phyloP scores from a whole-genome alignment of 2,888 invertebrate genomes.

The Luperina nickerlii region DNA sequence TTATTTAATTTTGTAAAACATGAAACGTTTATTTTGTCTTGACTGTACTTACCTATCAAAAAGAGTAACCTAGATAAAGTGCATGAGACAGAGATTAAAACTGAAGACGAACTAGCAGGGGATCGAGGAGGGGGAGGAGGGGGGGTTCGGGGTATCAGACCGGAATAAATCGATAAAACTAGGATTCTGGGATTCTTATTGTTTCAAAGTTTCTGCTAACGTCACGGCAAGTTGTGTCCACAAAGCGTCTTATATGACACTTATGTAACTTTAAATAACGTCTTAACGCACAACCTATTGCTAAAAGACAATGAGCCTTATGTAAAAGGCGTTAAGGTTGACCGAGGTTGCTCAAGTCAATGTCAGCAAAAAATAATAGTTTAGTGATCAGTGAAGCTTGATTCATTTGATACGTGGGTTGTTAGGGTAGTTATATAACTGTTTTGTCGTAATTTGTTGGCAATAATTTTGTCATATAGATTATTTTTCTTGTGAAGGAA shows the following conservation, averaged over 20 bases:
- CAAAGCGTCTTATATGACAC: slow-evolving; percentile 51
- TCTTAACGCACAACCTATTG: background rate
- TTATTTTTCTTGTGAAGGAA: slow-evolving; percentile 10
- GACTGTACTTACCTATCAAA: too few species aligned
- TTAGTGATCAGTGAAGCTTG: slow-evolving; percentile 43
- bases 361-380: slow-evolving; percentile 40
- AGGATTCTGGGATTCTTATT: slow-evolving; percentile 11
- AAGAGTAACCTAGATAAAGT: too few species aligned
- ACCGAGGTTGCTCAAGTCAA: background rate
- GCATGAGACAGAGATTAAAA: too few species aligned
- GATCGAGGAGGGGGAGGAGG: too few species aligned
- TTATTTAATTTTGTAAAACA: too few species aligned
- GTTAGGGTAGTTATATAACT: slow-evolving; percentile 17
- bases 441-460: slow-evolving; percentile 4
- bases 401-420: slow-evolving; percentile 36
- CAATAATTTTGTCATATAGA: slow-evolving; percentile 18
- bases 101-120: too few species aligned
- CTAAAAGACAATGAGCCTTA: slow-evolving; percentile 22
- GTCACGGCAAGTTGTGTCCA: slow-evolving; percentile 51
- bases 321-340: background rate
- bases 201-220: slow-evolving; percentile 37
- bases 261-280: slow-evolving; percentile 12
- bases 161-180: background rate
- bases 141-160: too few species aligned
- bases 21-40: too few species aligned